These are phyloP conservation scores for Calliopsis andreniformis DNA, from an alignment of 1,140 invertebrate species.

Conservation along the genomic window DNA sequence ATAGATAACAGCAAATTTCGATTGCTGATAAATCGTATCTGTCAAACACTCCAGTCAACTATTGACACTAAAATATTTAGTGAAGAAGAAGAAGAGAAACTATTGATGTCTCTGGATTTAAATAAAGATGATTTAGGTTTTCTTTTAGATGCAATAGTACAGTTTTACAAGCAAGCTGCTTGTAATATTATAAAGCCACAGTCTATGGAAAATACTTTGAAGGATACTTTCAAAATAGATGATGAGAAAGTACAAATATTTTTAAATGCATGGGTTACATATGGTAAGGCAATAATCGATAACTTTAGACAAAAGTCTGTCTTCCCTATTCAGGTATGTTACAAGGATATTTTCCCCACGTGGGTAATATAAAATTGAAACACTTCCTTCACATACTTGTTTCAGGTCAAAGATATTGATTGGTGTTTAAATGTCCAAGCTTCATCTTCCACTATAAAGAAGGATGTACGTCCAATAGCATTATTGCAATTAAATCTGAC, in stretches of 20 bases:
- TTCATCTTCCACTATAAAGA: constrained; percentile 69
- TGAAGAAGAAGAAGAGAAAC: constrained; percentile 74
- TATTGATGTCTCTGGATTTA: constrained; percentile 72
- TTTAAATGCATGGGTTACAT: constrained; percentile 70
- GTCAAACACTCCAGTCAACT: constrained; percentile 66
- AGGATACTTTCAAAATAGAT: constrained; percentile 66
- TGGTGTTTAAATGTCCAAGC: constrained; percentile 75
- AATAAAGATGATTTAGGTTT: constrained; percentile 67
- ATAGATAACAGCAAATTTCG: constrained; percentile 76
- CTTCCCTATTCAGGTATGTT: constrained; percentile 72
- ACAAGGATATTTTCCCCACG: background rate
- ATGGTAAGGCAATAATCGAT: constrained; percentile 72
- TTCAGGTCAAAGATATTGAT: constrained; percentile 71
- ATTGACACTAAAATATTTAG: constrained; percentile 69
- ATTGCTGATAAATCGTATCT: constrained; percentile 72
- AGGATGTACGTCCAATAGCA: constrained; percentile 68
- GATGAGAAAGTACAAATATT: constrained; percentile 72
- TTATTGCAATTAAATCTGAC: constrained; percentile 72
- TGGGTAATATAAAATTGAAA: background rate
- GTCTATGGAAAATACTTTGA: constrained; percentile 69
- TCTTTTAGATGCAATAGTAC: constrained; percentile 69
- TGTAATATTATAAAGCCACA: constrained; percentile 68
- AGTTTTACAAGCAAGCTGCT: constrained; percentile 72
- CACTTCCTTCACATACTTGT: constrained; percentile 1
- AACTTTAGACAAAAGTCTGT: constrained; percentile 71